Evolutionary conservation across 2,113 vertebrate species (phyloP).

Genomic region (Puma concolor): DNA sequence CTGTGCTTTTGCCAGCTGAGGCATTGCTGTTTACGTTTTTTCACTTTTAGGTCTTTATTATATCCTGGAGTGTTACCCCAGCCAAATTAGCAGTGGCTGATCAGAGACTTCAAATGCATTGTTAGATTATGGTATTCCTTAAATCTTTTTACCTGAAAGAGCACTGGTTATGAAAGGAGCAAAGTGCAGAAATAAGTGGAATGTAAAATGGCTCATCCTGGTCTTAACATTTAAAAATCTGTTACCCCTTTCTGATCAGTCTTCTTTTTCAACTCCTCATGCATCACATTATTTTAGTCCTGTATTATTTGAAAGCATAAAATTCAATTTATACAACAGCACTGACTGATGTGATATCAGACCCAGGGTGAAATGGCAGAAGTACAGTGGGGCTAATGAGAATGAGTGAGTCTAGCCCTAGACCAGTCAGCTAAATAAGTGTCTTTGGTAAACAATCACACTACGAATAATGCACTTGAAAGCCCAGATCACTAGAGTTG

Average conservation of each 20-base stretch:
- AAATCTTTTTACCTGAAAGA: not conserved
- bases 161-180: not conserved
- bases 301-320: not conserved
- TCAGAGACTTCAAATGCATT: not conserved
- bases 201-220: not conserved
- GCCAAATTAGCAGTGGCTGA: not conserved
- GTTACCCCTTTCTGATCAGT: not conserved
- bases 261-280: not conserved
- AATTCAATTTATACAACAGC: not conserved
- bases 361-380: not conserved
- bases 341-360: not conserved
- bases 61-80: not conserved
- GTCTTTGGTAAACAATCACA: not conserved
- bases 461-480: not conserved
- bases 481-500: not conserved
- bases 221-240: not conserved
- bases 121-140: not conserved
- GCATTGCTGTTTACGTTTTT: not conserved
- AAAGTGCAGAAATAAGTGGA: not conserved
- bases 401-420: not conserved
- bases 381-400: not conserved
- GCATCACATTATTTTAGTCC: not conserved
- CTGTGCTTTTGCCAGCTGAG: not conserved
- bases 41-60: not conserved
- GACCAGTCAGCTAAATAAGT: not conserved